These are phyloP conservation scores for Garra rufa DNA, from an alignment of 2,113 vertebrate species.

Conservation along the genomic window DNA sequence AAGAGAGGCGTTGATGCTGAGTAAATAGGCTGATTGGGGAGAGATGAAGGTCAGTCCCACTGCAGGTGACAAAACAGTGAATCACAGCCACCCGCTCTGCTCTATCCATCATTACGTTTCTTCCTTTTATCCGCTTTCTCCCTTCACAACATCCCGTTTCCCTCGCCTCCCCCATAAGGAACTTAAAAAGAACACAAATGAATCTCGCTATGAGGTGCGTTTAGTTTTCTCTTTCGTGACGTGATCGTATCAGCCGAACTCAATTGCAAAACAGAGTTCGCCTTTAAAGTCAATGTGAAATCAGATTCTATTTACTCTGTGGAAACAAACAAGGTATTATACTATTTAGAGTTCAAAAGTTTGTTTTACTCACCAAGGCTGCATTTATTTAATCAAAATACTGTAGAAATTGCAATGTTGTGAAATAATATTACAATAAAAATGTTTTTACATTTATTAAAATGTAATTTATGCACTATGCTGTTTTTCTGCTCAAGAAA, in stretches of 20 bases:
- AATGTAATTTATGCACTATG: too few relatives aligned
- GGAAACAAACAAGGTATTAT: too few relatives aligned
- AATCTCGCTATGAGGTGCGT: constrained; percentile 44
- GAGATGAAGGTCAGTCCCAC: constrained; percentile 61
- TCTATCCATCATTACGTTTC: constrained; percentile 52
- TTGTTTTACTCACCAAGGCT: background rate
- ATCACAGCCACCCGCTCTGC: constrained; percentile 45
- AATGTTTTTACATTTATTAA: too few relatives aligned
- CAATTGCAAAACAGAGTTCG: constrained; percentile 34
- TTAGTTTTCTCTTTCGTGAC: constrained; percentile 34
- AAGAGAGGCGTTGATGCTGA: constrained; percentile 56
- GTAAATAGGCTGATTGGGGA: constrained; percentile 63
- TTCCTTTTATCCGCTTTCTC: constrained; percentile 48
- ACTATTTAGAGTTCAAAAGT: background rate
- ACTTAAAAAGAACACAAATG: constrained; percentile 47
- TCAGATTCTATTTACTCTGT: background rate
- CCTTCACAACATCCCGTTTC: background rate
- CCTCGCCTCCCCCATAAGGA: background rate
- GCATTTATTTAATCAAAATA: background rate
- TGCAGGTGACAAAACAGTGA: constrained; percentile 63
- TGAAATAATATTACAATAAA: background rate
- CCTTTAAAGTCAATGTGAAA: background rate
- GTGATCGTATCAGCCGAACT: constrained; percentile 42
- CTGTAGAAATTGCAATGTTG: background rate
- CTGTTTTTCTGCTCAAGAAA: too few relatives aligned